Evolutionary conservation across 2,888 invertebrate genomes (phyloP), one percentile per base, ranked within the genome.

Genomic region (Andrena trimmerana): DNA sequence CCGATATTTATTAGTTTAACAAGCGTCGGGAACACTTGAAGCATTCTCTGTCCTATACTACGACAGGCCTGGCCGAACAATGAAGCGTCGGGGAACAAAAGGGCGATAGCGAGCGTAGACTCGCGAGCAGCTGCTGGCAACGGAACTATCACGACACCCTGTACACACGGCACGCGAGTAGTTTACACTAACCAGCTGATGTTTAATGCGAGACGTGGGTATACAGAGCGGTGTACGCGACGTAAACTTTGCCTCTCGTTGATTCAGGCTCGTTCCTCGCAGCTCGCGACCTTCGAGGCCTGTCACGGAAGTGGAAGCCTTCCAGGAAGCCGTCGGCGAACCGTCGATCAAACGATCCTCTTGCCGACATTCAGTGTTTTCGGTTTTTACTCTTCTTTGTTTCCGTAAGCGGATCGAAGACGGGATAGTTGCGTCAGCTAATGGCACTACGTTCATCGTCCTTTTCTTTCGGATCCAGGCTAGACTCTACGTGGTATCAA

Each of bases 101-200:
- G 4, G 29, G n/a, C 20, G 66, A 10, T 50, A 3, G 33, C 60
- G 52, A 24, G 62, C 31, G 31, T 76, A 60, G 20, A 36, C 27
- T 74, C 42, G 36, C 52, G 36, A 48, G 70, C 79, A 79, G 59
- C 79, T 59, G 69, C 29, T 36, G 50, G 29, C 62, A 62, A 71
- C 65, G 31, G 13, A 52, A 50, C 42, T 29, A 36, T 2, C 67
- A 10, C n/a, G n/a, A 67, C 54, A 59, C 54, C 27, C 29, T n/a
- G 66, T 83, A 74, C 29, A 62, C 52, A 52, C 57, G 68, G 24
- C 42, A 29, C 57, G 59, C 74, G 65, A 72, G 63, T 78, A 71
- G 76, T 84, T 81, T 76, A 81, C 75, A 69, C 62, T 77, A 65
- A 68, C 36, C 80, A 83, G 76, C 80, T 78, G 83, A 88, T 77